Conservation (phyloP, 2,113 vertebrate genomes). For the Sinocyclocheilus rhinocerous region DNA sequence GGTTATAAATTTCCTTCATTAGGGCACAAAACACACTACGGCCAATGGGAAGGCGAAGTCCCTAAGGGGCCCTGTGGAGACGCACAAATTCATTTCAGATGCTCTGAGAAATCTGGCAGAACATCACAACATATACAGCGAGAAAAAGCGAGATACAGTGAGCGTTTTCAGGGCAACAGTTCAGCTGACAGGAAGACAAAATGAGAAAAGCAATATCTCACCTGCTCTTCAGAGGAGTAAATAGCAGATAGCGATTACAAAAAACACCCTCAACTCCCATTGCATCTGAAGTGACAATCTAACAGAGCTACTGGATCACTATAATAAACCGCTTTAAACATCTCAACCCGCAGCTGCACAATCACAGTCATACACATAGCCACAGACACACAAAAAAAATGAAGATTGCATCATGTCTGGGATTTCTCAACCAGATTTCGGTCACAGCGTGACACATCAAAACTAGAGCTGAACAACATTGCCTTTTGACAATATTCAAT, state of each 20-base stretch:
- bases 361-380: background rate
- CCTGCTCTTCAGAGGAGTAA: slow-evolving; percentile 32
- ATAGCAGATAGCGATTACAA: slow-evolving; percentile 30
- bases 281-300: slow-evolving; percentile 16
- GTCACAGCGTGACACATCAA: slow-evolving; percentile 39
- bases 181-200: slow-evolving; percentile 40
- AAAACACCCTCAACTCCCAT: slow-evolving; percentile 21
- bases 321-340: slow-evolving; percentile 18
- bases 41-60: slow-evolving; percentile 20
- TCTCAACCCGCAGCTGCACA: background rate
- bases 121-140: slow-evolving; percentile 16
- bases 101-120: slow-evolving; percentile 43
- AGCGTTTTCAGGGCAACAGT: slow-evolving; percentile 17
- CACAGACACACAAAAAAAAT: background rate
- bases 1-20: slow-evolving; percentile 48
- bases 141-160: background rate
- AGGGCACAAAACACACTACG: slow-evolving; percentile 34
- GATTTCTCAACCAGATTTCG: slow-evolving; percentile 1
- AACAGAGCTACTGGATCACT: slow-evolving; percentile 28
- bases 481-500: background rate
- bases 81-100: slow-evolving; percentile 11
- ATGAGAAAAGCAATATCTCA: slow-evolving; percentile 42
- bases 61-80: background rate
- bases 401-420: background rate
- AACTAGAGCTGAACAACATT: background rate